Evolutionary conservation across 2,113 vertebrate species (phyloP), one percentile per base, ranked within the genome.

Genomic region (Cephalopholis sonnerati): DNA sequence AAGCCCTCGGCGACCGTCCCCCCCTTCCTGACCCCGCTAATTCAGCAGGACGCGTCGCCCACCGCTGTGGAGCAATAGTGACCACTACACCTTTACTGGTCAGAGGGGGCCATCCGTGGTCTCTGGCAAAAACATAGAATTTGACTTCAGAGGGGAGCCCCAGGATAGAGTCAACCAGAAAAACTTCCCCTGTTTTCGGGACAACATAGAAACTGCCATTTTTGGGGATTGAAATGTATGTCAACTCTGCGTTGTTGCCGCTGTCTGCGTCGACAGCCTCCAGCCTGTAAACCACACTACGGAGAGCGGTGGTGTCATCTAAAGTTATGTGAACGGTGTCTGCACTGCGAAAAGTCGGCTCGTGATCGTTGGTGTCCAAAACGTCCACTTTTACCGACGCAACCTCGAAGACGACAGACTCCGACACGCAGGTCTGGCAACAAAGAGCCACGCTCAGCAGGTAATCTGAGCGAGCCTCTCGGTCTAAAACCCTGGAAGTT

Each of bases 341-440:
- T 63, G 85, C 69, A 6, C 85, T 81, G 62, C 65, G 77, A 88
- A 97, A 96, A 82, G 94, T 93, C 58, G 97, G 97, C 24, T 93
- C 91, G 92, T 97, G 95, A 86, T 97, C 97, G 92, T 97, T 97
- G 73, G 95, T 93, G 91, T 97, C 97, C 93, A 97, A 84, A 66
- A 97, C 96, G 86, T 95, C 95, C 69, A 97, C 94, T 92, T 95
- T 95, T 16, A 97, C 74, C 29, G 91, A 90, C 41, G 96, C 97
- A 36, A 96, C 93, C 87, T 93, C 91, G 27, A 91, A 86, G 8
- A 89, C 82, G 18, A 77, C 75, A 3, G 87, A 81, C 61, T 86
- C 84, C 16, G 92, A 82, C 25, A 53, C 71, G 89, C 96, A 95
- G 80, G 76, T 92, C 87, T 77, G 92, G 92, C 97, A 97, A 79